phyloP scores from a whole-genome alignment of 1,140 invertebrate species.

The Anadara kagoshimensis region DNA sequence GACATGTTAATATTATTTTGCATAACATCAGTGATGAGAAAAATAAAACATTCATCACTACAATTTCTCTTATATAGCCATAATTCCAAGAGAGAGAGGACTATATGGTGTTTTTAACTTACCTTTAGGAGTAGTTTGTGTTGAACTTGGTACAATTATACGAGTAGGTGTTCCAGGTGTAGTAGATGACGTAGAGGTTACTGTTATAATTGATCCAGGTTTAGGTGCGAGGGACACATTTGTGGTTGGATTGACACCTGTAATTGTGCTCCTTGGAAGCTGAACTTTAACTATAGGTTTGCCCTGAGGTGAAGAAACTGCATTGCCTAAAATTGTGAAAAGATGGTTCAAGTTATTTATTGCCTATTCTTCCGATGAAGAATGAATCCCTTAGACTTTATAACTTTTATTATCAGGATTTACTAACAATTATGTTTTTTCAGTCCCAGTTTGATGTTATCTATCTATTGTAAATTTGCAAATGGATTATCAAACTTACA shows the following conservation, averaged over 20 bases:
- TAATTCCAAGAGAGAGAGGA: too few relatives aligned
- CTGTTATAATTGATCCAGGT: constrained; percentile 64
- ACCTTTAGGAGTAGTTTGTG: constrained; percentile 41
- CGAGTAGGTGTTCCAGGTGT: constrained; percentile 31
- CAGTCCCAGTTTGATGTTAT: too few relatives aligned
- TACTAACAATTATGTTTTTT: too few relatives aligned
- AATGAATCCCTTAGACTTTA: neutral
- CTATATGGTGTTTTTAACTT: constrained; percentile 1
- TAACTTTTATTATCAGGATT: too few relatives aligned
- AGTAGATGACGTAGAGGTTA: constrained; percentile 79
- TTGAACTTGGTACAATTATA: constrained; percentile 26
- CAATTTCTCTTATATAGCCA: too few relatives aligned
- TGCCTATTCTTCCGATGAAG: neutral
- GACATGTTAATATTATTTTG: too few relatives aligned
- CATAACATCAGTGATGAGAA: too few relatives aligned
- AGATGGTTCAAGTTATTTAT: too few relatives aligned
- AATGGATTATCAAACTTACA: too few relatives aligned
- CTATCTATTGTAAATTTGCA: too few relatives aligned
- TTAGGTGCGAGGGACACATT: constrained; percentile 65
- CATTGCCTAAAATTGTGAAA: neutral
- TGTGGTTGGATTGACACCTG: constrained; percentile 22
- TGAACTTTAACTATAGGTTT: constrained; percentile 57
- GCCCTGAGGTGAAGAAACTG: neutral
- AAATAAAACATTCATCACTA: too few relatives aligned
- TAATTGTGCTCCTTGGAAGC: constrained; percentile 56